Percentiles rank a stretch among this genome's conserved stretches.
Evolutionary conservation across 2,797 vertebrate species (phyloP).

Genomic region (Microchirus variegatus): DNA sequence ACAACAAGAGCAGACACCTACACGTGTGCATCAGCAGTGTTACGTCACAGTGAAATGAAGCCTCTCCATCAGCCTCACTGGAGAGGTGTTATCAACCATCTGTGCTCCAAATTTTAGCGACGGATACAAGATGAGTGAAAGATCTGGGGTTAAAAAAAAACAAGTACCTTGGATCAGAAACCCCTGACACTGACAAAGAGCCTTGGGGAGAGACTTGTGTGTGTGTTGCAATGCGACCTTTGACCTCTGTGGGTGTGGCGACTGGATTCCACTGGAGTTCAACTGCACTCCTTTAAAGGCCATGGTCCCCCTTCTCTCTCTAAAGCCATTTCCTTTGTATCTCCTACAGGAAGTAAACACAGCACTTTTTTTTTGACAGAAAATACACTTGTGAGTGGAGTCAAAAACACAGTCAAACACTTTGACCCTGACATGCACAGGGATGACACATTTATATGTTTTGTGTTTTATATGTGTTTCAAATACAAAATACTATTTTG

Average conservation of each 20-base stretch:
- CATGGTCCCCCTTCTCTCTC: constrained; percentile 20
- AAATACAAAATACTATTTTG: too few species aligned
- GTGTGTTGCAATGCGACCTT: constrained; percentile 44
- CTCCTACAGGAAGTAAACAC: constrained; percentile 51
- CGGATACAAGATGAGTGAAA: not conserved
- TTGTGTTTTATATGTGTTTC: too few species aligned
- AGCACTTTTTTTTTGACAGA: constrained; percentile 32
- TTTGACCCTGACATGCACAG: too few species aligned
- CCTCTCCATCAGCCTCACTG: not conserved
- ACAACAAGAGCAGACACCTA: not conserved
- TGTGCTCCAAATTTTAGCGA: not conserved
- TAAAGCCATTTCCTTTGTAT: constrained; percentile 39
- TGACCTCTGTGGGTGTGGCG: constrained; percentile 57
- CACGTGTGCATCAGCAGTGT: not conserved
- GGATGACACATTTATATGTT: too few species aligned
- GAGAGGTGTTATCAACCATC: not conserved
- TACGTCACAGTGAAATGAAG: not conserved
- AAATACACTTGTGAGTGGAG: too few species aligned
- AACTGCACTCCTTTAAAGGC: constrained; percentile 45
- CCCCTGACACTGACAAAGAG: constrained; percentile 12
- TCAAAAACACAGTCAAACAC: too few species aligned
- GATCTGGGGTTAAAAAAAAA: not conserved
- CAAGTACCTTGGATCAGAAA: not conserved
- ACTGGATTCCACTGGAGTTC: constrained; percentile 56
- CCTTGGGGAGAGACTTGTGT: constrained; percentile 28